A percentile compares a stretch with the other conserved stretches of the same genome.
Evolutionary conservation across 2,888 invertebrate genomes (phyloP).

Genomic region (Drosophila flavopinicola): DNA sequence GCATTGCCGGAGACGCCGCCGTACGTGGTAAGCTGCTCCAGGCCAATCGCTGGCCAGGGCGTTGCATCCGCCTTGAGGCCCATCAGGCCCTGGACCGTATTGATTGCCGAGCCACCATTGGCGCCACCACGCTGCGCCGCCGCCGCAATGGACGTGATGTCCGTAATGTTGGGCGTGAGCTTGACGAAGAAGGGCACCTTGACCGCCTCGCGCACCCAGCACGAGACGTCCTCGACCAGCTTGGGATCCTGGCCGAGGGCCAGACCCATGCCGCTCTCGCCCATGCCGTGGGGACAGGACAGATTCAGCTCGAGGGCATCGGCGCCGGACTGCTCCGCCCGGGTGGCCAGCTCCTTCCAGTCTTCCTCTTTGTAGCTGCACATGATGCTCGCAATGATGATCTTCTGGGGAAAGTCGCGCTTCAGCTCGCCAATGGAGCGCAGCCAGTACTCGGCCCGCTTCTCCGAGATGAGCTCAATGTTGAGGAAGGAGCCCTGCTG

Average conservation of each 20-base stretch:
- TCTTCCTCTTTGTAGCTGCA: constrained; percentile 93
- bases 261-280: constrained; percentile 98
- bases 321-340: constrained; percentile 92
- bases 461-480: constrained; percentile 99
- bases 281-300: constrained; percentile 99
- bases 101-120: constrained; percentile 97
- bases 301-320: constrained; percentile 98
- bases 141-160: constrained; percentile 93
- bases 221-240: constrained; percentile 93
- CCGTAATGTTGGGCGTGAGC: constrained; percentile 98
- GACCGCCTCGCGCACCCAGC: constrained; percentile 94
- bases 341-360: constrained; percentile 92
- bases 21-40: constrained; percentile 93
- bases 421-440: constrained; percentile 94
- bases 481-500: constrained; percentile 98
- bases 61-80: constrained; percentile 90
- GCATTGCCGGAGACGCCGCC: constrained; percentile 98
- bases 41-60: constrained; percentile 96
- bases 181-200: constrained; percentile 98
- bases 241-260: constrained; percentile 98
- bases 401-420: constrained; percentile 95
- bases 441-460: constrained; percentile 97
- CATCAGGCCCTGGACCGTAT: constrained; percentile 98
- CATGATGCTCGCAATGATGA: constrained; percentile 98
- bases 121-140: constrained; percentile 97